Conservation (phyloP, 2,888 invertebrate species). For the Labia minor region DNA sequence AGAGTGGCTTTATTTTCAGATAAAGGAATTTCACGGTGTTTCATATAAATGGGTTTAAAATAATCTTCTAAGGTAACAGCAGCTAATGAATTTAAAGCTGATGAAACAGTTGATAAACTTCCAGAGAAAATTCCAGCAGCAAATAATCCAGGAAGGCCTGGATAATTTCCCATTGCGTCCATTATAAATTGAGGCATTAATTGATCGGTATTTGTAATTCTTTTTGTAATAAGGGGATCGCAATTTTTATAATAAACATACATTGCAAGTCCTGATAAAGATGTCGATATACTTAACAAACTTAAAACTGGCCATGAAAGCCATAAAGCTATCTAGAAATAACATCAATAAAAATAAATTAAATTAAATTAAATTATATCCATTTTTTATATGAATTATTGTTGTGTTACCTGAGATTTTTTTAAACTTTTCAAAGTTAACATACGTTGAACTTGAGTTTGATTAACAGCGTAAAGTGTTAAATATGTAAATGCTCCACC, state of each 20-base stretch:
- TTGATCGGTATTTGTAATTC: conserved; percentile 61
- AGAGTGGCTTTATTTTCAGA: conserved; percentile 25
- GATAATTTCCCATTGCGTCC: conserved; percentile 41
- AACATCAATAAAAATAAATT: conserved; percentile 39
- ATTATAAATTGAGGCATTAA: conserved; percentile 69
- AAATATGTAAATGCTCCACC: conserved; percentile 74
- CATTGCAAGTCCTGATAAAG: conserved; percentile 67
- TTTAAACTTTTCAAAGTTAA: conserved; percentile 35
- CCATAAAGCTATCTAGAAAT: conserved; percentile 62
- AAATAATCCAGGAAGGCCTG: conserved; percentile 36
- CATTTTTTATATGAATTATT: no score
- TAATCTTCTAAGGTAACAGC: conserved; percentile 86
- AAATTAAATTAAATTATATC: background rate
- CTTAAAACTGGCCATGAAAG: conserved; percentile 70
- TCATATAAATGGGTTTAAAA: conserved; percentile 37
- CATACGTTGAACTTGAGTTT: conserved; percentile 56
- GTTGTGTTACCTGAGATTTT: background rate
- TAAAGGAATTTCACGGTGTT: conserved; percentile 22
- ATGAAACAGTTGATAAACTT: conserved; percentile 82
- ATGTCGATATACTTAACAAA: conserved; percentile 58
- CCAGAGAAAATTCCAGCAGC: conserved; percentile 71
- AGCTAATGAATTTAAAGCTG: conserved; percentile 79
- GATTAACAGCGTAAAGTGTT: conserved; percentile 77
- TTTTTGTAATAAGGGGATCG: conserved; percentile 57
- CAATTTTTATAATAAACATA: conserved; percentile 73